phyloP scores from a whole-genome alignment of 2,797 vertebrate genomes.

The Philypnodon macrostomus region DNA sequence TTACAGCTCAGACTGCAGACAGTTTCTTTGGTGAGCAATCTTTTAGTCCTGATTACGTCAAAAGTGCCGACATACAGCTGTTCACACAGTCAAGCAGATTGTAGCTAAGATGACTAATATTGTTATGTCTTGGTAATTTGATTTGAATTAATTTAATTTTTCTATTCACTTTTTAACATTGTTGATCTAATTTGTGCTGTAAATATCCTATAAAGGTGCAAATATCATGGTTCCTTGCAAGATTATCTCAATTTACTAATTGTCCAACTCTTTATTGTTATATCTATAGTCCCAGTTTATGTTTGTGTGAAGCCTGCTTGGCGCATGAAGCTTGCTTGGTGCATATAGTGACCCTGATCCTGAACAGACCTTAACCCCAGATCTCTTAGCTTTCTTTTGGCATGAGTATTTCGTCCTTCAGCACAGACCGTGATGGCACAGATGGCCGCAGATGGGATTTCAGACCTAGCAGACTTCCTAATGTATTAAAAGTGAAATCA shows the following conservation, averaged over 20 bases:
- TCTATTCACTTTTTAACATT: no score
- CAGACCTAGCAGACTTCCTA: conserved; percentile 69
- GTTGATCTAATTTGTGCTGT: no score
- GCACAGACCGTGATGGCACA: conserved; percentile 64
- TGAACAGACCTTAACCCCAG: conserved; percentile 23
- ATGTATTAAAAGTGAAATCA: conserved; percentile 80
- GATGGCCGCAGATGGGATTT: conserved; percentile 74
- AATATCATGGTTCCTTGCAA: no score
- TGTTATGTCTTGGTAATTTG: conserved; percentile 22
- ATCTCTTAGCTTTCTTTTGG: conserved; percentile 26
- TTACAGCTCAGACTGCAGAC: conserved; percentile 56
- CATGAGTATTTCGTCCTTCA: conserved; percentile 57
- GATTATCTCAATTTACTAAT: neutral
- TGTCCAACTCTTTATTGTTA: no score
- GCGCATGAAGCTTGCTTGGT: no score
- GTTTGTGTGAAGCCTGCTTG: no score
- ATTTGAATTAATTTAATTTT: conserved; percentile 1
- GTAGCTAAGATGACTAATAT: conserved; percentile 14
- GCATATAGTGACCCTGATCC: neutral
- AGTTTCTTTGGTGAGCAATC: conserved; percentile 64
- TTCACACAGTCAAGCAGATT: conserved; percentile 32
- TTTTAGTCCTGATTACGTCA: conserved; percentile 63
- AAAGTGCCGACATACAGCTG: conserved; percentile 56
- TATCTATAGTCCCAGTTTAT: no score
- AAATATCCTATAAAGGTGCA: no score